Evolutionary conservation across 2,888 invertebrate genomes (phyloP).

Genomic region (Archips crataeganus): DNA sequence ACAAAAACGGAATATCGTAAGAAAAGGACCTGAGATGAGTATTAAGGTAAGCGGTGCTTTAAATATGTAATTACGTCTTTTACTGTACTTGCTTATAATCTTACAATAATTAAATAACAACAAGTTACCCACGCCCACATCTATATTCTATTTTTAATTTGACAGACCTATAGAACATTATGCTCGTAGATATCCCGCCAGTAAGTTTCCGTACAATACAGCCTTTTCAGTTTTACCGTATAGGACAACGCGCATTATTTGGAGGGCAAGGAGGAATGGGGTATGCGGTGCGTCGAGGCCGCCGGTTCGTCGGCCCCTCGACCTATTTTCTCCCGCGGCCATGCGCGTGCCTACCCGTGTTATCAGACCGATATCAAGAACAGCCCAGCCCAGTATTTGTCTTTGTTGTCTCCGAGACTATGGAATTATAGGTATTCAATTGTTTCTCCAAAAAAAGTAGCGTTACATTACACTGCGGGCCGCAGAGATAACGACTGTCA

Average conservation of each 20-base stretch:
- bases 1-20: no score
- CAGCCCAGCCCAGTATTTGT: slow-evolving; percentile 63
- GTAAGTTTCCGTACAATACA: not conserved
- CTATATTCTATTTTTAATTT: no score
- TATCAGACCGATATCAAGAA: slow-evolving; percentile 68
- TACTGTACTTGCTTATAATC: no score
- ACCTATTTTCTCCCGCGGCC: slow-evolving; percentile 72
- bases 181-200: no score
- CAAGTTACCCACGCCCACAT: no score
- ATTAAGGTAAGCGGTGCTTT: no score
- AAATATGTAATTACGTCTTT: no score
- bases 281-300: slow-evolving; percentile 69
- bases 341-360: slow-evolving; percentile 79
- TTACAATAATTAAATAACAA: no score
- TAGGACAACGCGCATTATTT: slow-evolving; percentile 1
- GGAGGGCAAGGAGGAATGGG: slow-evolving; percentile 55
- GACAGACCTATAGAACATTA: no score
- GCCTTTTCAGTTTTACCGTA: not conserved
- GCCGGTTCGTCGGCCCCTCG: slow-evolving; percentile 79
- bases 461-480: not conserved
- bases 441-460: not conserved
- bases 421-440: slow-evolving; percentile 12
- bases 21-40: no score
- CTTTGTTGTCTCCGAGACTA: slow-evolving; percentile 37
- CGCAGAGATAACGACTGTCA: not conserved